Base-by-base conservation (phyloP, 2,113 vertebrate species). In the Cyanoramphus novaezelandiae region DNA sequence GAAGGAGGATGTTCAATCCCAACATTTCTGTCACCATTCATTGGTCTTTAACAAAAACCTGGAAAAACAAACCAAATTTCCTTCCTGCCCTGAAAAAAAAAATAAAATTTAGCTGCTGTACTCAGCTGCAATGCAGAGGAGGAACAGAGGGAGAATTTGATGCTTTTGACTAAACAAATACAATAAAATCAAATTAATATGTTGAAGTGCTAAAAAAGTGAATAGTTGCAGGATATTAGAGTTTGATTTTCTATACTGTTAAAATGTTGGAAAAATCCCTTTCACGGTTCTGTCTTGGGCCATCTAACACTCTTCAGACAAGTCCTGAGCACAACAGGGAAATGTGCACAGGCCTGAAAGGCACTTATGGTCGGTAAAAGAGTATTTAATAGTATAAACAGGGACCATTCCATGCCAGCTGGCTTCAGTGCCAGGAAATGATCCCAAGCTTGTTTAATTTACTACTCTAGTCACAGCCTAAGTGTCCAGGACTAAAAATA, bases 401-500 rank as follows among this genome's bases (percentile, higher is more conserved):
- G n/a, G 12, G 27, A 24, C 29, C 17, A 49, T 81, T 81, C 83
- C 17, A 37, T 72, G 39, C 9, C 47, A 95, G 27, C 35, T 79
- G 43, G 29, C 37, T 64, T 88, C 57, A 68, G 44, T 18, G 13
- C 11, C 37, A 90, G 33, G 11, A 91, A 67, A 76, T 72, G 1
- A 79, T 80, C 18, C 46, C 49, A 93, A 50, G 49, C 31, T 79
- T 65, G 35, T 90, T 92, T 82, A 82, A 91, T 94, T 93, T 90
- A 89, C 37, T 33, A 69, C 39, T 72, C 27, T 52, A 77, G 70
- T 79, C 52, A 82, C 31, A 92, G 39, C 6, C 39, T 68, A 71
- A 71, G 82, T 67, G 75, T 69, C 60, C 75, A 62, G n/a, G 35
- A 49, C 44, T 88, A 80, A 96, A 95, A 95, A 93, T 62, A 95